Base-by-base conservation (phyloP, 2,113 vertebrate genomes). In the Azemiops feae region DNA sequence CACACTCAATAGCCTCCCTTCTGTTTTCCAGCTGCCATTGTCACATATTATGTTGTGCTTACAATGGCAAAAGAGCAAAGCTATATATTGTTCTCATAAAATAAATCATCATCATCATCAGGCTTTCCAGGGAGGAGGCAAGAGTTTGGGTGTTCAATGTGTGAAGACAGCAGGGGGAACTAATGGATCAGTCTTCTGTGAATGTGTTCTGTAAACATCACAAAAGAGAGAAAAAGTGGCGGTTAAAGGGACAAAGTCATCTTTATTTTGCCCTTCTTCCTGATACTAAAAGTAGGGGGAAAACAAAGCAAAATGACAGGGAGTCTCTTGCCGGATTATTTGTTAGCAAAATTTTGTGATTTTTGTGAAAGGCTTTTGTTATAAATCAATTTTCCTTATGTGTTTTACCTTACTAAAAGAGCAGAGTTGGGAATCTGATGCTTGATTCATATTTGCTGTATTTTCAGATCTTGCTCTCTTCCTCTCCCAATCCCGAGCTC, bases 361-460 rank as follows among this genome's bases (percentile, higher is more conserved):
- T n/a, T n/a, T n/a, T n/a, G n/a, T n/a, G n/a, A n/a, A n/a, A n/a
- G n/a, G n/a, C 95, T 97, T 97, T 97, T 97, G 96, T 98, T 97
- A 97, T 97, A 96, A 97, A 97, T 97, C 96, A 90, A 14, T 58
- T 94, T 96, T 96, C 92, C 94, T 93, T 92, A 0, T 0, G 0
- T 74, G 5, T 87, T 57, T 45, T 5, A 69, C 57, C 60, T 91
- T 94, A 11, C 45, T 27, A 57, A 43, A 30, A 22, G 74, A 85
- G 88, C 16, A 16, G 25, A 60, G 39, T 23, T 90, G 74, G n/a
- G 92, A 95, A 47, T 34, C 74, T 93, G 90, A 43, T 64, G 86
- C 93, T 92, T 50, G 43, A 58, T 88, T 92, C 94, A 93, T 85
- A 43, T 30, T 88, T 57, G 60, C 93, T 95, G 23, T 69, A 85